Conservation (phyloP, 1,140 invertebrate species). For the Drosophila ironensis region DNA sequence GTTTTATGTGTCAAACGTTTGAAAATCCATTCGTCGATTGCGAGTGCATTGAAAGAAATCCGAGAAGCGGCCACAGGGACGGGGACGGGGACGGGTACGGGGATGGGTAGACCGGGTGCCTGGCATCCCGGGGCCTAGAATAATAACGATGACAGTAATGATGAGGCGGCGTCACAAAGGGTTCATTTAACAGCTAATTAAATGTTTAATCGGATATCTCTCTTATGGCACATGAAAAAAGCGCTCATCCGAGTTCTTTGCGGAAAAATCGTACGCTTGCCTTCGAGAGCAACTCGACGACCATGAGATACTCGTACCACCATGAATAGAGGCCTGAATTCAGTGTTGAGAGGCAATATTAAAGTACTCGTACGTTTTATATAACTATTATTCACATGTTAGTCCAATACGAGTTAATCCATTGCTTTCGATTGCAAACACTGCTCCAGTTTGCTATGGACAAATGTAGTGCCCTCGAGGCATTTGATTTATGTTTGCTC, state of each 20-base stretch:
- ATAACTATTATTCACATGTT: no score
- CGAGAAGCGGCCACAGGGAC: not conserved
- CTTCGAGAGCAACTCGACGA: not conserved
- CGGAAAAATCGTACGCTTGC: not conserved
- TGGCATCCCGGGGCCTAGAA: no score
- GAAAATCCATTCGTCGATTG: constrained; percentile 53
- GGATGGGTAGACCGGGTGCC: no score
- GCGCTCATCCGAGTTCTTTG: constrained; percentile 1
- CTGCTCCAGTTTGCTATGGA: no score
- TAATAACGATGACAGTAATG: not conserved
- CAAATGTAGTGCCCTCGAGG: no score
- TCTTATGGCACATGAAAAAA: constrained; percentile 26
- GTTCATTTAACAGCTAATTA: constrained; percentile 73
- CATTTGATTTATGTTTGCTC: not conserved
- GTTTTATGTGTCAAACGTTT: constrained; percentile 78
- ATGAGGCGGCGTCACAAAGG: constrained; percentile 19
- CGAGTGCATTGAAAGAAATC: constrained; percentile 21
- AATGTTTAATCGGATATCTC: constrained; percentile 55
- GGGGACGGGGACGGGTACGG: not conserved
- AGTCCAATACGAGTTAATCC: no score
- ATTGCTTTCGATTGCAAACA: no score
- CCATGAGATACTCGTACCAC: no score
- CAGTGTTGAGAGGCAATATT: no score
- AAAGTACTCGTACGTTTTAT: no score
- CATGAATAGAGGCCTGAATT: no score